phyloP scores from a whole-genome alignment of 2,113 vertebrate genomes.

The Panurus biarmicus region DNA sequence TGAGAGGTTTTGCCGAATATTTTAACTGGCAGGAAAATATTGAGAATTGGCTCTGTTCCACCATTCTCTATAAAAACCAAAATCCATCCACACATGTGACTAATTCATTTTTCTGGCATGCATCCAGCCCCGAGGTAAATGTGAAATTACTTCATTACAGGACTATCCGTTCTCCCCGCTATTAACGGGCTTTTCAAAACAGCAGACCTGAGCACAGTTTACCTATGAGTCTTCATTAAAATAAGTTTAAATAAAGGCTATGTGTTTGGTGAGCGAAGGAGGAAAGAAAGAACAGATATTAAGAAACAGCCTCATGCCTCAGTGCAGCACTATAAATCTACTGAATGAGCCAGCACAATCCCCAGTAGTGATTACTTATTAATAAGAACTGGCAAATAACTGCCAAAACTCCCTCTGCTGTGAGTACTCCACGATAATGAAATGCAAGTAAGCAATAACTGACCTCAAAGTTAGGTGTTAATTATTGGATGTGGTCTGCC shows the following conservation, averaged over 20 bases:
- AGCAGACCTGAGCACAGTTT: constrained; percentile 31
- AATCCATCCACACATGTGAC: constrained; percentile 52
- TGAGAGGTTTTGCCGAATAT: constrained; percentile 25
- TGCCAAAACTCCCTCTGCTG: constrained; percentile 53
- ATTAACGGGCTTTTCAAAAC: constrained; percentile 41
- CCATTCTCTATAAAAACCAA: constrained; percentile 14
- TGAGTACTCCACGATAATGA: constrained; percentile 50
- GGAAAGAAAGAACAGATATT: constrained; percentile 43
- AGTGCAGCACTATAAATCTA: constrained; percentile 65
- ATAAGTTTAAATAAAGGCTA: constrained; percentile 46
- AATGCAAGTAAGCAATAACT: constrained; percentile 60
- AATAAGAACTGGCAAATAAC: constrained; percentile 58
- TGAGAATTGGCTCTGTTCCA: constrained; percentile 18
- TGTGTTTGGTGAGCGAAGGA: constrained; percentile 17
- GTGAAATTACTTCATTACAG: constrained; percentile 50
- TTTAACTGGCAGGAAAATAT: constrained; percentile 52
- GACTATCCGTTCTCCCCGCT: neutral
- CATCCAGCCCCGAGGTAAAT: constrained; percentile 7
- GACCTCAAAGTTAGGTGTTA: constrained; percentile 58
- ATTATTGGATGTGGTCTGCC: constrained; percentile 28
- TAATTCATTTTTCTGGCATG: constrained; percentile 45
- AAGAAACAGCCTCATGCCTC: constrained; percentile 50
- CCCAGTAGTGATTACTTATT: constrained; percentile 66
- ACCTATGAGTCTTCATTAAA: constrained; percentile 54
- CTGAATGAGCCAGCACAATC: constrained; percentile 58